Percentiles rank a stretch among this genome's conserved stretches.
These are phyloP conservation scores for Diplosoma virens DNA, from an alignment of 23 tunicate species.

Conservation along the genomic window DNA sequence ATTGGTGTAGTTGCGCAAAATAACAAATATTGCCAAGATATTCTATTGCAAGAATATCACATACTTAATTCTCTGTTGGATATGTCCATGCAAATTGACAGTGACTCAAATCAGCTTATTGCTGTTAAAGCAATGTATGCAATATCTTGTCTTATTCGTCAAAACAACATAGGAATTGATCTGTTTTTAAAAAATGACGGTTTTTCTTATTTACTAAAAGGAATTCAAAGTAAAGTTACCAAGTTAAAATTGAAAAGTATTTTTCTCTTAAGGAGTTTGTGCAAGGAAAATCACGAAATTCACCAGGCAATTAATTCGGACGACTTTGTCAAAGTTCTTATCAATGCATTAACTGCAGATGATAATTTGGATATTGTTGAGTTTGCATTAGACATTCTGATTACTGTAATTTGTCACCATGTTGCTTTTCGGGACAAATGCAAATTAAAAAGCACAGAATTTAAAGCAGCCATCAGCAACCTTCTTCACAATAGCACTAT, in stretches of 20 bases:
- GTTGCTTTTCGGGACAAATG: slow-evolving; percentile 4
- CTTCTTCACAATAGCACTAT: not conserved
- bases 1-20: slow-evolving; percentile 50
- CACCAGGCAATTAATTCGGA: not conserved
- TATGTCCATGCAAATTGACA: not conserved
- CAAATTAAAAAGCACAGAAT: not conserved
- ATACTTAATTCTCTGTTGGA: not conserved
- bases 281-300: slow-evolving; percentile 32
- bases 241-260: slow-evolving; percentile 31
- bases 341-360: not conserved
- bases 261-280: slow-evolving; percentile 36
- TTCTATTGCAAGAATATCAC: slow-evolving; percentile 30
- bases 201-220: slow-evolving; percentile 34
- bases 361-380: slow-evolving; percentile 12
- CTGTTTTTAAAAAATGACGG: slow-evolving; percentile 27
- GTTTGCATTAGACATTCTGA: slow-evolving; percentile 5
- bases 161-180: slow-evolving; percentile 41
- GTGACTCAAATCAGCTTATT: slow-evolving; percentile 3
- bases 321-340: not conserved
- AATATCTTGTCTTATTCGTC: slow-evolving; percentile 53
- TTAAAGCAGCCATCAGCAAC: not conserved
- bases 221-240: slow-evolving; percentile 15
- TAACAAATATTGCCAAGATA: slow-evolving; percentile 64
- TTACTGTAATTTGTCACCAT: not conserved
- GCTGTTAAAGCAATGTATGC: slow-evolving; percentile 46